These are phyloP conservation scores for Cheiracanthium punctorium DNA, from an alignment of 2,888 invertebrate species.

Conservation along the genomic window DNA sequence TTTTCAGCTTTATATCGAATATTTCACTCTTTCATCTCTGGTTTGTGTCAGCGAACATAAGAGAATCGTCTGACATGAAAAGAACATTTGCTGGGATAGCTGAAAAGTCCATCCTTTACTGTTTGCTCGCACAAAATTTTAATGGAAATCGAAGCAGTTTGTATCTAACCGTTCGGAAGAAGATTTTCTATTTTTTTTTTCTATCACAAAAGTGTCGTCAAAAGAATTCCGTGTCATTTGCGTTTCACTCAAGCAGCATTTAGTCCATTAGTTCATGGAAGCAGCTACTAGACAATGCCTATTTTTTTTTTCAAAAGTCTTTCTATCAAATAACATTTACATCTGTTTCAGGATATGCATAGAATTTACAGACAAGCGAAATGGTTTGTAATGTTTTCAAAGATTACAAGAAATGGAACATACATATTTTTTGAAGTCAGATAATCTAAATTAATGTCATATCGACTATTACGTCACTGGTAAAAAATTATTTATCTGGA, in stretches of 20 bases:
- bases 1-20: too few relatives aligned
- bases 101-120: background rate
- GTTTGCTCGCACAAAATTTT: constrained; percentile 3
- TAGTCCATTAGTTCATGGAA: constrained; percentile 36
- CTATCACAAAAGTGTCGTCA: constrained; percentile 34
- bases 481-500: too few relatives aligned
- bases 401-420: too few relatives aligned
- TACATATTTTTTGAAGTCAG: too few relatives aligned
- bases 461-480: too few relatives aligned
- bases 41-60: background rate
- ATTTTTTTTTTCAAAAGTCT: background rate
- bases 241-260: constrained; percentile 27
- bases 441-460: too few relatives aligned
- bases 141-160: constrained; percentile 36
- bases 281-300: background rate
- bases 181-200: constrained; percentile 15
- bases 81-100: background rate
- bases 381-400: too few relatives aligned
- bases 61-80: background rate
- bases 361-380: too few relatives aligned
- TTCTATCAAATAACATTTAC: background rate
- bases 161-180: constrained; percentile 47
- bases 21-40: background rate
- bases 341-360: too few relatives aligned
- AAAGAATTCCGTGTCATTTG: constrained; percentile 40